A percentile compares a stretch with the other conserved stretches of the same genome.
These are phyloP conservation scores for Coreoperca whiteheadi DNA, from an alignment of 2,113 vertebrate species.

Conservation along the genomic window DNA sequence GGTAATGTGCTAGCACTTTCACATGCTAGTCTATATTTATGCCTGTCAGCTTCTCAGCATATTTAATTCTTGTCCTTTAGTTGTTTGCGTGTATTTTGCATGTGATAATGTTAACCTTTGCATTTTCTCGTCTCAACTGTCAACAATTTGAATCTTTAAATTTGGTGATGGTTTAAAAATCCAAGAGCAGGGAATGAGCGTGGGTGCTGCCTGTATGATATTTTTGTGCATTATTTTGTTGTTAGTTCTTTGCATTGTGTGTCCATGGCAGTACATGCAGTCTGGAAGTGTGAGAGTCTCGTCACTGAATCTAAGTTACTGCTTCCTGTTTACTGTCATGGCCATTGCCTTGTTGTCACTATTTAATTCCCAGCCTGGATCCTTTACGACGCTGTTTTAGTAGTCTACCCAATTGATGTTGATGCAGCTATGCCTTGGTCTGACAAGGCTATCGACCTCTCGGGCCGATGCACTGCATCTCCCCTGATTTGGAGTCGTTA, in stretches of 20 bases:
- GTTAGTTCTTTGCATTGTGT: not conserved
- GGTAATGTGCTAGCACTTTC: slow-evolving; percentile 19
- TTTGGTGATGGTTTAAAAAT: slow-evolving; percentile 8
- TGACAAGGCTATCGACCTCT: slow-evolving; percentile 50
- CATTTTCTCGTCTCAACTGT: slow-evolving; percentile 15
- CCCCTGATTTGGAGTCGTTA: slow-evolving; percentile 50
- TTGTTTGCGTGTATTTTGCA: slow-evolving; percentile 21
- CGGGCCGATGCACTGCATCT: slow-evolving; percentile 38
- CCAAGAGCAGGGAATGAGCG: not conserved
- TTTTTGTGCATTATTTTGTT: not conserved
- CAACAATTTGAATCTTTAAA: slow-evolving; percentile 10
- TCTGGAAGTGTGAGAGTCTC: slow-evolving; percentile 2
- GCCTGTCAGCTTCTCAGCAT: slow-evolving; percentile 12
- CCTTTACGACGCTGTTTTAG: slow-evolving; percentile 48
- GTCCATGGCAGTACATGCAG: not conserved
- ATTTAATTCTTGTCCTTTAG: slow-evolving; percentile 24
- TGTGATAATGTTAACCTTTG: slow-evolving; percentile 1
- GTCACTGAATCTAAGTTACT: not conserved
- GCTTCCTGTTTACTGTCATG: slow-evolving; percentile 16
- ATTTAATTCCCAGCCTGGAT: slow-evolving; percentile 42
- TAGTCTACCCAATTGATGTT: slow-evolving; percentile 57
- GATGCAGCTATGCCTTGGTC: slow-evolving; percentile 48
- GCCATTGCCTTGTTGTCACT: slow-evolving; percentile 12
- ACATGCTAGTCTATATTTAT: slow-evolving; percentile 43
- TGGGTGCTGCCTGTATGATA: not conserved